Conservation (phyloP, 1,140 invertebrate genomes). For the Musca vetustissima region DNA sequence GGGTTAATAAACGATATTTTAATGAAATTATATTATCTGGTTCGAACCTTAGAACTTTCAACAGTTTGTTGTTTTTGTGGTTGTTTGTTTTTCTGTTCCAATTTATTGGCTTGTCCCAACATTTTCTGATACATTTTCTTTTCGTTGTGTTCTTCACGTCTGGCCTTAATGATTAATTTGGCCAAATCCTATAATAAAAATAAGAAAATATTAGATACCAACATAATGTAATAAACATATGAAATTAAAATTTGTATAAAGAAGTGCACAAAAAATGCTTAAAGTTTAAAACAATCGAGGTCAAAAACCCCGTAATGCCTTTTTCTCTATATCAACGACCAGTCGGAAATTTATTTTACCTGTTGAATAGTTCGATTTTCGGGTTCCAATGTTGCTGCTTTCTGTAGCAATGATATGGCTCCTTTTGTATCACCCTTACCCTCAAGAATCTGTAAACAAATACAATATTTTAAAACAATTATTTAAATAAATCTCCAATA, state of each 20-base stretch:
- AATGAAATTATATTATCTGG: background rate
- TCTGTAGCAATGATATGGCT: conserved; percentile 62
- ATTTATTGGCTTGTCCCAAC: conserved; percentile 60
- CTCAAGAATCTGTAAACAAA: conserved; percentile 61
- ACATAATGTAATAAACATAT: too few species aligned
- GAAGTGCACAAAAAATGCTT: too few species aligned
- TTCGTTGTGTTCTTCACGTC: conserved; percentile 61
- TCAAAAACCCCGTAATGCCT: too few species aligned
- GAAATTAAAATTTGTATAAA: too few species aligned
- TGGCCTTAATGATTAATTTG: conserved; percentile 61
- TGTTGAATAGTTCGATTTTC: conserved; percentile 61
- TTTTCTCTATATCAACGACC: too few species aligned
- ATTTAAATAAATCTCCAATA: background rate
- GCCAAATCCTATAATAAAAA: conserved; percentile 58
- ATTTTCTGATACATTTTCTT: conserved; percentile 69
- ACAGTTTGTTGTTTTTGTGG: conserved; percentile 43
- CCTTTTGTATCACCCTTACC: conserved; percentile 63
- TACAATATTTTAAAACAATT: background rate
- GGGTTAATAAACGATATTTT: too few species aligned
- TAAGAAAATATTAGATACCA: too few species aligned
- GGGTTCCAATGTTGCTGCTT: conserved; percentile 63
- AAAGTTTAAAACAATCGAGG: too few species aligned
- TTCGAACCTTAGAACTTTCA: conserved; percentile 48
- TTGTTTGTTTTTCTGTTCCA: conserved; percentile 49
- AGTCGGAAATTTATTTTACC: too few species aligned